Base-by-base conservation (phyloP, 2,797 vertebrate genomes). In the Gymnoscopelus braueri region DNA sequence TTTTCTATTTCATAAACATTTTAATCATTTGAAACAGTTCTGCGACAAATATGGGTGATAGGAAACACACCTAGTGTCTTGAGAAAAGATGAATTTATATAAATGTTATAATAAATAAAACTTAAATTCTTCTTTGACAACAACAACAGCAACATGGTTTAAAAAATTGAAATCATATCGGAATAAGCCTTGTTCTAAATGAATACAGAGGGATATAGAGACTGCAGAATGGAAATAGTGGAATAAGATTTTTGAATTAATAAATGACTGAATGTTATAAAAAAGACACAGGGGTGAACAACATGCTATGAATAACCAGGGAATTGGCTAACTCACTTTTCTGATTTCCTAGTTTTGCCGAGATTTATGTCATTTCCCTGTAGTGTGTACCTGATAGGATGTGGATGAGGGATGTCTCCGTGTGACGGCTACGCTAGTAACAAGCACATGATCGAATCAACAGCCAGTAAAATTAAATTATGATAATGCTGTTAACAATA, bases 401-500 rank as follows among this genome's bases (percentile, higher is more conserved):
- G 88, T 85, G 82, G 76, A 72, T 91, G 91, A 92, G 88, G 86
- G 90, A 92, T 92, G 90, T 88, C 86, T 91, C 80, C 85, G 90
- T 76, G 89, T 91, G 91, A 88, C 82, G 82, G 90, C 86, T 84
- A 81, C 78, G 83, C 87, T 88, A 82, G 89, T 93, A 91, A 92
- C 91, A 91, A 92, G 91, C 88, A 70, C 82, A 80, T 92, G 88
- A 91, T 93, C 86, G 55, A 84, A 91, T 92, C 85, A 93, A 81
- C 89, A 82, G 87, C 75, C 81, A 54, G 85, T 68, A 10, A 74
- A 92, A 93, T 91, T 32, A 24, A 64, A 92, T 93, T 91, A 93
- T 78, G 76, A 87, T 92, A 92, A 93, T 93, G 87, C 80, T 86
- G 91, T 94, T 95, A 92, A 88, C 90, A 89, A 82, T 92, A 93